Evolutionary conservation across 64 coral and sea anemone genomes (phyloP).

Genomic region (Montipora foliosa): DNA sequence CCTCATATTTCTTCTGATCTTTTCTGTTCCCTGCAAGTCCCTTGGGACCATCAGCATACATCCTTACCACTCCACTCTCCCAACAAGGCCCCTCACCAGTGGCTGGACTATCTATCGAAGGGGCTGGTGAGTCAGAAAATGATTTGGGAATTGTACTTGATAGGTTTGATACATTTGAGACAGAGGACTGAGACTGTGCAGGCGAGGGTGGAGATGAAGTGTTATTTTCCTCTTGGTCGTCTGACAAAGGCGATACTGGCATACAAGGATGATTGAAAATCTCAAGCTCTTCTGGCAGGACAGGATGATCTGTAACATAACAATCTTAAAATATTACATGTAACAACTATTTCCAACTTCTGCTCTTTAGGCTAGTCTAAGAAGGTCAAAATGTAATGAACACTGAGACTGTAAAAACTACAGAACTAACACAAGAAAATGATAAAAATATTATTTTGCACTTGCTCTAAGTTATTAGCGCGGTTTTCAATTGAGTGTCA

Average conservation of each 20-base stretch:
- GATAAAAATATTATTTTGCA: no score
- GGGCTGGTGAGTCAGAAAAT: constrained; percentile 47
- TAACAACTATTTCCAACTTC: no score
- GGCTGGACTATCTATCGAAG: constrained; percentile 29
- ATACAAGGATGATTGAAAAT: constrained; percentile 67
- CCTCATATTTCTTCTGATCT: constrained; percentile 10
- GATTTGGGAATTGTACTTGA: constrained; percentile 18
- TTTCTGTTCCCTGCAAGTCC: constrained; percentile 14
- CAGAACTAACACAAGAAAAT: no score
- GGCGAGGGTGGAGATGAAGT: constrained; percentile 43
- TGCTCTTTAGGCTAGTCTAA: no score
- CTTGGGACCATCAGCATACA: constrained; percentile 62
- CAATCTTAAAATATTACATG: no score
- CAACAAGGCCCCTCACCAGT: constrained; percentile 29
- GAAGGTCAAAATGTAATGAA: no score
- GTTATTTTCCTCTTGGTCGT: constrained; percentile 38
- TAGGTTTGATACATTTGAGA: constrained; percentile 51
- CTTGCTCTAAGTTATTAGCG: no score
- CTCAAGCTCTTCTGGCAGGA: constrained; percentile 71
- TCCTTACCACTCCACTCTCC: constrained; percentile 59
- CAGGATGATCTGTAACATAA: constrained; percentile 57
- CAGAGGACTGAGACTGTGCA: constrained; percentile 35
- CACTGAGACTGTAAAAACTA: no score
- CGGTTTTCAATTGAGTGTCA: no score
- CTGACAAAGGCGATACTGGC: constrained; percentile 47